Conservation (phyloP, 2,113 vertebrate species). For the Nannospalax galili region DNA sequence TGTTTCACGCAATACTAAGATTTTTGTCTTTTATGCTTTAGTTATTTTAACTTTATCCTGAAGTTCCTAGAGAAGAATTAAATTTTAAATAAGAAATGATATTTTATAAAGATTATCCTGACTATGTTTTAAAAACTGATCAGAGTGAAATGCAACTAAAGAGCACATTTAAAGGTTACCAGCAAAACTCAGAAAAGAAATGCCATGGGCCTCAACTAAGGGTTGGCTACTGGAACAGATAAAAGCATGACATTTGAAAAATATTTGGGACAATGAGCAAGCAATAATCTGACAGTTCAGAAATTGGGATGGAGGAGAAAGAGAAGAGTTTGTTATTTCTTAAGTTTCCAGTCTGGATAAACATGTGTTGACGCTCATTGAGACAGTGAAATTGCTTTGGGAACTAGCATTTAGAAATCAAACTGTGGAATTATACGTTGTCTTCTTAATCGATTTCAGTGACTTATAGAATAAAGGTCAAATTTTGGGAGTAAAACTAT, state of each 20-base stretch:
- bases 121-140: not conserved
- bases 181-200: not conserved
- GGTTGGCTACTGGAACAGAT: not conserved
- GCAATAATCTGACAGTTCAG: not conserved
- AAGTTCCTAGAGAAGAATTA: not conserved
- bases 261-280: not conserved
- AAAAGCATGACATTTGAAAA: not conserved
- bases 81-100: not conserved
- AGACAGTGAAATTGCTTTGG: not conserved
- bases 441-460: not conserved
- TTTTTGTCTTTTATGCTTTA: not conserved
- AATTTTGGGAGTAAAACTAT: not conserved
- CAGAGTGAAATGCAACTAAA: not conserved
- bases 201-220: not conserved
- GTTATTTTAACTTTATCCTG: not conserved
- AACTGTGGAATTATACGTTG: not conserved
- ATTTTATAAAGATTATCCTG: not conserved
- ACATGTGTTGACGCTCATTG: not conserved
- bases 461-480: not conserved
- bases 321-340: not conserved
- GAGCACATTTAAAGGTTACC: not conserved
- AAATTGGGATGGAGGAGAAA: not conserved
- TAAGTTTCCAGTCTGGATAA: not conserved
- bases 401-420: not conserved
- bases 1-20: not conserved